Base-by-base conservation (phyloP, 2,113 vertebrate genomes). In the Phyllopteryx taeniolatus region DNA sequence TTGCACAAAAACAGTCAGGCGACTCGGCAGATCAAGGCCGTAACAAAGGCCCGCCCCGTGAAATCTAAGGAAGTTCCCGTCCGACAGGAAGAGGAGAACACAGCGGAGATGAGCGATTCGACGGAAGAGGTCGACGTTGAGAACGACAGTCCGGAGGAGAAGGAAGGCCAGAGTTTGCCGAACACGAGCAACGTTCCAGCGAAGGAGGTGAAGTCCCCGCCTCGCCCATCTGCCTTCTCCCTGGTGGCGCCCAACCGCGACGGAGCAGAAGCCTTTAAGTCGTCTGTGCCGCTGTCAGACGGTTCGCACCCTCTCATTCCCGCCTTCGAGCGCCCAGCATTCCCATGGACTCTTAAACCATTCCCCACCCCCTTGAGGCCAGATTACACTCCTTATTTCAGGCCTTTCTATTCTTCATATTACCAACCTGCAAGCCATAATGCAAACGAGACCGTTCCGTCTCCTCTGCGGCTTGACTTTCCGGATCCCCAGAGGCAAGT, bases 211-310 rank as follows among this genome's bases (percentile, higher is more conserved):
- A 83, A 78, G 65, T 53, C 72, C 35, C 51, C 67, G 79, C 80
- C 79, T 3, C 83, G 93, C 79, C 90, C 91, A 3, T 98, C 97
- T 0, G 96, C 97, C 6, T 98, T 98, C 0, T 92, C 94, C 2
- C 85, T 79, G 0, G 92, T 92, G 75, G 84, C 84, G 31, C 82
- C 90, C 73, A 91, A 87, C 75, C 71, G 53, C n/a, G 91, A 93
- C 1, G 78, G 76, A 11, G 17, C 73, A 33, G 87, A 91, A 47
- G 46, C 64, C 27, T 76, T 92, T 33, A 79, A 92, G 0, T 88
- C 89, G 13, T 79, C 89, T 0, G 76, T 85, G 14, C 83, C 89
- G 20, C 82, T 85, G 71, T 62, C 90, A 5, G 74, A 90, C 0
- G 73, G 86, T 42, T 68, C 79, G 68, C 92, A 93, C 77, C 80